Evolutionary conservation across 2,113 vertebrate genomes (phyloP).

Genomic region (Neomonachus schauinslandi): DNA sequence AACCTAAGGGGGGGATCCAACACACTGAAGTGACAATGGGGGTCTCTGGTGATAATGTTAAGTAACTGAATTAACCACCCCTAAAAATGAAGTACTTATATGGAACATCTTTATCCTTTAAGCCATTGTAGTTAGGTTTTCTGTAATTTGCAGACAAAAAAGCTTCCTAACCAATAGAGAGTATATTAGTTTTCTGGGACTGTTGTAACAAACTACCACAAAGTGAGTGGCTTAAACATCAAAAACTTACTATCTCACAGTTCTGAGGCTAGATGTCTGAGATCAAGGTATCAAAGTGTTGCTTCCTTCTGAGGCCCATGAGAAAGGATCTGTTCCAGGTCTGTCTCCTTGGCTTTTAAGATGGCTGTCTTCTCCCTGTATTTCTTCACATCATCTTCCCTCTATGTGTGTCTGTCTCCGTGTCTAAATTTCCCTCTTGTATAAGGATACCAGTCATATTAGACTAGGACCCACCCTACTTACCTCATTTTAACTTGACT

Average conservation of each 20-base stretch:
- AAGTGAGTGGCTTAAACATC: background rate
- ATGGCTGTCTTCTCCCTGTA: background rate
- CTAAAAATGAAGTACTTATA: background rate
- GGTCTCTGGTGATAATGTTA: background rate
- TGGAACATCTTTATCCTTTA: background rate
- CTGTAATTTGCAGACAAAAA: background rate
- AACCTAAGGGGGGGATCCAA: background rate
- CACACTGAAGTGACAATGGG: background rate
- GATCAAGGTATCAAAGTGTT: background rate
- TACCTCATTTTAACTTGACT: slow-evolving; percentile 31
- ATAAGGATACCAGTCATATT: background rate
- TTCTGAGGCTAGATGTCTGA: background rate
- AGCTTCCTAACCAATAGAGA: background rate
- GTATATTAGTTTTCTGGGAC: background rate
- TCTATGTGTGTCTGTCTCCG: background rate
- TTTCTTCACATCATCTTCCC: background rate
- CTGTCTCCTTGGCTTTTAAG: background rate
- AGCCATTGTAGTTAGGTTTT: background rate
- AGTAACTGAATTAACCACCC: background rate
- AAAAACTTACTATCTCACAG: background rate
- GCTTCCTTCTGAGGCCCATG: background rate
- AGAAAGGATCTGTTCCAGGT: background rate
- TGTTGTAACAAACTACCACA: background rate
- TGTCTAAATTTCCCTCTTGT: background rate
- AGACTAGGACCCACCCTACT: slow-evolving; percentile 6